Base-by-base conservation (phyloP, 2,888 invertebrate species). In the Dinocampus coccinellae region DNA sequence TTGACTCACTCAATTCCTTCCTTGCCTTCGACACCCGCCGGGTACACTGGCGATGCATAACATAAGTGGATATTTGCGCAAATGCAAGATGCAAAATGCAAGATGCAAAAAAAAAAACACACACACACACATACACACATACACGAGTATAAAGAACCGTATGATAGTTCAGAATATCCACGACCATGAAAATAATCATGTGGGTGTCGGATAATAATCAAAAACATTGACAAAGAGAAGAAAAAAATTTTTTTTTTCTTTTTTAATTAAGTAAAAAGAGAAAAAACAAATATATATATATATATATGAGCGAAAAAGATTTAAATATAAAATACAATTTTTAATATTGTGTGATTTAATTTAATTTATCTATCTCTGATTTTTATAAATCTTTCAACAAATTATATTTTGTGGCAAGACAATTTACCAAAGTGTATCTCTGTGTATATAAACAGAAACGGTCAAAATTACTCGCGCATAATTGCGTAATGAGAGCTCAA, bases 401-500 rank as follows among this genome's bases (percentile, higher is more conserved):
- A 47, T 47, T 47, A 47, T 47, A 47, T 47, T 47, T 47, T 47
- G 47, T 16, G 16, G 16, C 16, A 16, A 47, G 16, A 47, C n/a
- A 11, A 39, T 16, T 47, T 47, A 16, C 47, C 47, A 16, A 11
- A 13, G 39, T 13, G 42, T 42, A 62, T 42, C 76, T 78, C 76
- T 76, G 67, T 53, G 75, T 70, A 78, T 29, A 29, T 29, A 29
- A 4, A 29, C 7, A 60, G 34, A 16, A 10, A 20, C 80, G 80
- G 75, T 78, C 81, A 74, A 83, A 86, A 86, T 85, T 81, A 79
- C 84, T 77, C 75, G 73, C 76, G 73, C 72, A 81, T 86, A 86
- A 85, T 84, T 84, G 79, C 81, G 79, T 84, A 86, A 86, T 85
- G 82, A 84, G 84, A 76, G 80, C 79, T 73, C 80, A 76, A n/a